These are phyloP conservation scores for Ecdyonurus torrentis DNA, from an alignment of 2,888 invertebrate genomes.

Conservation along the genomic window DNA sequence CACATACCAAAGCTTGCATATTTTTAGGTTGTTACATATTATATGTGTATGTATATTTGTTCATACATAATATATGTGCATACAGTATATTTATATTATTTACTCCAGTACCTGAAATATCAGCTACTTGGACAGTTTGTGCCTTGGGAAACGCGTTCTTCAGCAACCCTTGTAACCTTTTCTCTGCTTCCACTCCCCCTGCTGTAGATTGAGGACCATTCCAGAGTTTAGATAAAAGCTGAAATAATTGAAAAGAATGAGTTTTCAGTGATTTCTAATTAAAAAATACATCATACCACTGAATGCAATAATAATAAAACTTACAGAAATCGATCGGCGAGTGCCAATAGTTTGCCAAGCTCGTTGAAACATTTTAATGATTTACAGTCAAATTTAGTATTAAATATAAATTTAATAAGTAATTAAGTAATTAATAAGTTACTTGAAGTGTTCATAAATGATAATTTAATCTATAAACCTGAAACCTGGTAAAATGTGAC, in stretches of 20 bases:
- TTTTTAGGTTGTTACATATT: too few species aligned
- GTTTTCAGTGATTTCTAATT: neutral
- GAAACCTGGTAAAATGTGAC: too few species aligned
- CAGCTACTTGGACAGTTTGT: constrained; percentile 43
- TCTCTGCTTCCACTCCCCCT: constrained; percentile 19
- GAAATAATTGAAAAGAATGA: neutral
- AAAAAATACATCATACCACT: neutral
- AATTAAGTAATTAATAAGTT: too few species aligned
- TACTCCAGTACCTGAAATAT: constrained; percentile 51
- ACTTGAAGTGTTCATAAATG: too few species aligned
- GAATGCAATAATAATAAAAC: neutral
- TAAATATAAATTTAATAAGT: too few species aligned
- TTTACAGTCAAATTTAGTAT: too few species aligned
- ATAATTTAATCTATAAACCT: too few species aligned
- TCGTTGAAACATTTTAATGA: neutral
- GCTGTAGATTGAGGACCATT: neutral
- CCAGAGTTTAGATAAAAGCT: neutral
- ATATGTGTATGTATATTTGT: too few species aligned
- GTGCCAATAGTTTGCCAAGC: neutral
- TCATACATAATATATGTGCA: too few species aligned
- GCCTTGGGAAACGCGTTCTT: constrained; percentile 39
- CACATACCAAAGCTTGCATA: too few species aligned
- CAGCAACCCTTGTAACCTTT: constrained; percentile 28
- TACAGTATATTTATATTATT: too few species aligned
- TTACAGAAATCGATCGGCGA: neutral